Base-by-base conservation (phyloP, 2,797 vertebrate species). In the Pangasius larnaudii region DNA sequence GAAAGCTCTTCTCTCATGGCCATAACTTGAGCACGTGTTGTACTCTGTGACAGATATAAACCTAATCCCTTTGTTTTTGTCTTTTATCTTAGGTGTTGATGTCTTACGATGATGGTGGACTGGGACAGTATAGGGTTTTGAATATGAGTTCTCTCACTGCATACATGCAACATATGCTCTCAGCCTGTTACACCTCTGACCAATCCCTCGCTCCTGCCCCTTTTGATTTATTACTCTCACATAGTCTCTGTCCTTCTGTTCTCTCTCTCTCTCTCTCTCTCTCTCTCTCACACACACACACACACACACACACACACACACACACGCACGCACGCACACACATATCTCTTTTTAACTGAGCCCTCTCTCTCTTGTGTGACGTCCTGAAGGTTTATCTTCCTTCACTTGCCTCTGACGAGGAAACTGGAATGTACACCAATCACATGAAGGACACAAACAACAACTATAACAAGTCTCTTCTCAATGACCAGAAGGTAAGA, bases 391-490 rank as follows among this genome's bases (percentile, higher is more conserved):
- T 88, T 89, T 80, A 88, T 49, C 56, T 91, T 89, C 86, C 71
- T 90, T 71, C 74, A 84, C 84, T 88, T 67, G 89, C 80, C 71
- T 72, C 39, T 90, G 77, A 88, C 89, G 85, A 87, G 90, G 92
- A 90, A 91, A 91, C 90, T 95, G 94, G 93, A 93, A 96, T 96
- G 96, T 94, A 94, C 94, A 93, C 93, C 91, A 95, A 95, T 90
- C 90, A 93, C 91, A 93, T 75, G 22, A 95, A 94, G 93, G 92
- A 94, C 90, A 93, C 92, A 88, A 95, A 94, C 92, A 96, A 94
- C 93, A 94, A 94, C 92, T 94, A 88, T 90, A 93, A 92, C 89
- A 95, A 95, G 91, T 92, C 90, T 81, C 94, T 94, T 46, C 94
- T 96, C 82, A 85, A 80, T 91, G 94, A 93, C 49, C 85, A 93